A percentile compares a stretch with the other conserved stretches of the same genome.
Evolutionary conservation across 2,888 invertebrate species (phyloP).

Genomic region (Drosophila incognita): DNA sequence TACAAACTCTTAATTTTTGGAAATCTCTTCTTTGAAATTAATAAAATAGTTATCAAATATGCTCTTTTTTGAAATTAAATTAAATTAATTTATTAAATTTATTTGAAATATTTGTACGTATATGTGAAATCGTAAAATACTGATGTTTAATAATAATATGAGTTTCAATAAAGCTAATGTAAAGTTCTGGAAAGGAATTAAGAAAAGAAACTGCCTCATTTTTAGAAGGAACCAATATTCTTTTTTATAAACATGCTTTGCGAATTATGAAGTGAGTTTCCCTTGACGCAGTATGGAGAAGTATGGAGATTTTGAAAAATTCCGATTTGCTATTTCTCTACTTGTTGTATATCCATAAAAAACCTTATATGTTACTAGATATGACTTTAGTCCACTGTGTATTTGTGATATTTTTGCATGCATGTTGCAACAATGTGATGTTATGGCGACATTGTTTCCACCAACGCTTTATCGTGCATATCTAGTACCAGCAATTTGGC

Average conservation of each 20-base stretch:
- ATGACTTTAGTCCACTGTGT: conserved; percentile 2
- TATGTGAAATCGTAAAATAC: neutral
- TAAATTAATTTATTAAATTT: too few relatives aligned
- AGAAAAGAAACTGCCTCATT: neutral
- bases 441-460: conserved; percentile 43
- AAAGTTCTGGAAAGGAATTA: neutral
- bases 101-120: too few relatives aligned
- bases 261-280: neutral
- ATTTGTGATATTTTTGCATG: conserved; percentile 9
- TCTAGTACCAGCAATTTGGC: conserved; percentile 44
- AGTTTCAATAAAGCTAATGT: neutral
- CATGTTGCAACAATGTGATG: conserved; percentile 33
- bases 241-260: neutral
- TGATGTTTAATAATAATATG: neutral
- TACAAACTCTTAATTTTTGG: neutral
- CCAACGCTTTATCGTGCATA: conserved; percentile 56
- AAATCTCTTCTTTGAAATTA: neutral
- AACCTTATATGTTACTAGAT: too few relatives aligned
- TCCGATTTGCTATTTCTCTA: neutral
- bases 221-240: rapidly evolving
- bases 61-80: neutral
- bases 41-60: neutral
- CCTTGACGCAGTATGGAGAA: neutral
- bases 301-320: neutral
- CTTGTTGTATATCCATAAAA: neutral